Evolutionary conservation across 2,113 vertebrate species (phyloP).

Genomic region (Sciurus niger): DNA sequence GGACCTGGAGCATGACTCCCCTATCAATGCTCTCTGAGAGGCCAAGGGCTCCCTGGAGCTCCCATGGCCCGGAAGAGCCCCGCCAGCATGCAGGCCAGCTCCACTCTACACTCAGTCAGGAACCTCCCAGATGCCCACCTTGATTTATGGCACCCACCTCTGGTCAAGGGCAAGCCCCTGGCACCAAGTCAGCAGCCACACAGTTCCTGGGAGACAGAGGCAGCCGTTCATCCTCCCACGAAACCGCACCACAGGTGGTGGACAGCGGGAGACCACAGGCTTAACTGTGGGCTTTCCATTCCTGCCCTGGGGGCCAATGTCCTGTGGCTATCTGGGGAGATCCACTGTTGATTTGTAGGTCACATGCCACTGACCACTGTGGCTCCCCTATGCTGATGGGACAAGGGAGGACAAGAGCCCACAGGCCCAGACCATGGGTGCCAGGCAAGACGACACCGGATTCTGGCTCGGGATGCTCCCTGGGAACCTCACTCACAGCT

Average conservation of each 20-base stretch:
- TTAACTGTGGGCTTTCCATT: neutral
- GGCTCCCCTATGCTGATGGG: no score
- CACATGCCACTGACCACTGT: no score
- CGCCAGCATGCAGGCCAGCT: no score
- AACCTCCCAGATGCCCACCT: neutral
- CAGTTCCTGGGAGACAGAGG: neutral
- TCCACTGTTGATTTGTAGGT: neutral
- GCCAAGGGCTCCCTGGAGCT: neutral
- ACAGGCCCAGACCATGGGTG: no score
- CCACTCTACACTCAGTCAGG: rapidly evolving
- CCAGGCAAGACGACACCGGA: no score
- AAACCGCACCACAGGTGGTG: rapidly evolving
- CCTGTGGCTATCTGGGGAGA: neutral
- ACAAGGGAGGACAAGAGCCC: no score
- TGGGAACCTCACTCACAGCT: rapidly evolving
- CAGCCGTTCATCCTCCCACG: neutral
- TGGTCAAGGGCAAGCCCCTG: neutral
- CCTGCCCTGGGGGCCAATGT: no score
- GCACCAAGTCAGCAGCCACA: rapidly evolving
- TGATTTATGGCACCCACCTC: rapidly evolving
- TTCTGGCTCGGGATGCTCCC: no score
- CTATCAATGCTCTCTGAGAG: neutral
- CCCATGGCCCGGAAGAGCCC: no score
- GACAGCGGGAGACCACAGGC: neutral
- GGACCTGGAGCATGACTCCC: neutral